Percentiles rank a stretch among this genome's conserved stretches.
These are phyloP conservation scores for Agrotis clavis DNA, from an alignment of 2,888 invertebrate species.

Conservation along the genomic window DNA sequence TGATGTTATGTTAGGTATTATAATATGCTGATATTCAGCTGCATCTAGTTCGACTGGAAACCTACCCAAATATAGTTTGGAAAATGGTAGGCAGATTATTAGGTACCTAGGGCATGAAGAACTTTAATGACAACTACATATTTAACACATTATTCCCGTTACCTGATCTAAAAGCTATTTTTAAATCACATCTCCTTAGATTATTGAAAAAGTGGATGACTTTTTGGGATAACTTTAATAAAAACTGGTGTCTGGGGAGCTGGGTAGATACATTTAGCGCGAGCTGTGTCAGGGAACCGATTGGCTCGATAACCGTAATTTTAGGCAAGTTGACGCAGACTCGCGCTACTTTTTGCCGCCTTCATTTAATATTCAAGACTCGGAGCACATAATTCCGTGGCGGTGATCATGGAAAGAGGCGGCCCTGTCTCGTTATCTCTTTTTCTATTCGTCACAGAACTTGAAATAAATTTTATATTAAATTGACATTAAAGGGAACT, in stretches of 20 bases:
- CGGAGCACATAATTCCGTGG: conserved; percentile 85
- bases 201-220: conserved; percentile 76
- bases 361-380: conserved; percentile 84
- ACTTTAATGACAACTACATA: not conserved
- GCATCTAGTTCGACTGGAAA: too few relatives aligned
- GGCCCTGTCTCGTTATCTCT: conserved; percentile 82
- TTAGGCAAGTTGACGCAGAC: conserved; percentile 79
- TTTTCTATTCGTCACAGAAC: conserved; percentile 82
- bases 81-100: not conserved
- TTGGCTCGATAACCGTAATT: conserved; percentile 84
- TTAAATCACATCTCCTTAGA: conserved; percentile 68
- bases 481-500: conserved; percentile 78
- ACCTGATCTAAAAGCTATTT: conserved; percentile 62
- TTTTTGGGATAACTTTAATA: conserved; percentile 73
- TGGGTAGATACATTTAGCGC: conserved; percentile 69
- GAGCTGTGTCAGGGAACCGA: conserved; percentile 74
- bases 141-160: not conserved
- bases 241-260: conserved; percentile 70
- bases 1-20: too few relatives aligned
- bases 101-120: not conserved
- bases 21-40: too few relatives aligned
- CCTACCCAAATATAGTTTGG: too few relatives aligned
- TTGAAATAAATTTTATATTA: conserved; percentile 77
- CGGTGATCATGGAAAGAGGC: conserved; percentile 83
- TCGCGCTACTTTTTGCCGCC: conserved; percentile 77